Conservation (phyloP, 2,797 vertebrate genomes). For the Ctenochaetus hawaiiensis region DNA sequence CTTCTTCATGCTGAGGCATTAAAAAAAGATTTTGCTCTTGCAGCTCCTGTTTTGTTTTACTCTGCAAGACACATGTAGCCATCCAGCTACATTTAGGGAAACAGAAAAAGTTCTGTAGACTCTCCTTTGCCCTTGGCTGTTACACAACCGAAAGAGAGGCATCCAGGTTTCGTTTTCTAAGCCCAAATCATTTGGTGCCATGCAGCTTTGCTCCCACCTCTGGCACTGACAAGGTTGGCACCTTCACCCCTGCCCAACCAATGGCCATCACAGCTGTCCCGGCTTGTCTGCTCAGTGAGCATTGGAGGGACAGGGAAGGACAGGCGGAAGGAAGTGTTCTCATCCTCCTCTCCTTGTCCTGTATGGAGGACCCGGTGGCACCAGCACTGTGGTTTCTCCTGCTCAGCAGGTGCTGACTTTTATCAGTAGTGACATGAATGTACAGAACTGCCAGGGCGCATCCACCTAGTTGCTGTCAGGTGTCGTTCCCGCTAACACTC, state of each 20-base stretch:
- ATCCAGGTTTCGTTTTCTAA: slow-evolving; percentile 63
- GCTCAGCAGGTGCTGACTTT: slow-evolving; percentile 78
- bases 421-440: slow-evolving; percentile 80
- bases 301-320: slow-evolving; percentile 72
- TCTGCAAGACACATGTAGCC: slow-evolving; percentile 21
- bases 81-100: slow-evolving; percentile 32
- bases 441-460: slow-evolving; percentile 85
- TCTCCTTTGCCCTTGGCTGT: slow-evolving; percentile 63
- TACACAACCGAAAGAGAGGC: slow-evolving; percentile 55
- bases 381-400: slow-evolving; percentile 65
- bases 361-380: slow-evolving; percentile 70
- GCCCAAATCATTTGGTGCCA: slow-evolving; percentile 50
- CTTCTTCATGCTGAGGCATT: neutral
- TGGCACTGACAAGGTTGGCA: slow-evolving; percentile 71
- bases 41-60: slow-evolving; percentile 11
- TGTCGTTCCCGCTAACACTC: slow-evolving; percentile 84
- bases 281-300: slow-evolving; percentile 75
- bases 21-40: neutral
- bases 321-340: slow-evolving; percentile 79
- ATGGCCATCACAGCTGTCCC: slow-evolving; percentile 71
- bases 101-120: slow-evolving; percentile 53
- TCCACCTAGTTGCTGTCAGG: slow-evolving; percentile 80
- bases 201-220: slow-evolving; percentile 64
- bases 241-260: slow-evolving; percentile 66
- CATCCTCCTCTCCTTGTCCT: slow-evolving; percentile 62